Conservation (phyloP, 2,888 invertebrate genomes). For the Nezara viridula region DNA sequence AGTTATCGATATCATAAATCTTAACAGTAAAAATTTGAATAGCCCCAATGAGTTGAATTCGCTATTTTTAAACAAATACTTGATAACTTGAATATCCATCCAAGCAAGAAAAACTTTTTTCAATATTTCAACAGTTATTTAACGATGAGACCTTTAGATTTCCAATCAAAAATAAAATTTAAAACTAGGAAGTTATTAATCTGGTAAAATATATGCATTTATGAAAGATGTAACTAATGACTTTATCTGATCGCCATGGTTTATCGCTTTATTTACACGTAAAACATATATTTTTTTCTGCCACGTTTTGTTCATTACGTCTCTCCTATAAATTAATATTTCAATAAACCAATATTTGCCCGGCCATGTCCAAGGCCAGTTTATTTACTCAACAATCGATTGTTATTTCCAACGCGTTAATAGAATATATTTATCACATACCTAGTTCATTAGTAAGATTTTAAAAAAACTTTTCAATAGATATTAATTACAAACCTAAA, state of each 20-base stretch:
- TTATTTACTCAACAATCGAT: conserved; percentile 18
- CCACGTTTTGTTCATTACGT: background rate
- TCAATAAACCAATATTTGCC: conserved; percentile 5
- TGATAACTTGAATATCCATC: too few relatives aligned
- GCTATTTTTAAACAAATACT: too few relatives aligned
- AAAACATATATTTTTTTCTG: background rate
- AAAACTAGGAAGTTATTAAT: background rate
- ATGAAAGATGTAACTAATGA: background rate
- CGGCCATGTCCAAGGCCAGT: background rate
- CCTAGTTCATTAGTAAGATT: background rate
- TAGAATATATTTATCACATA: background rate
- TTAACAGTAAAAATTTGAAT: too few relatives aligned
- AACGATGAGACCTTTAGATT: too few relatives aligned
- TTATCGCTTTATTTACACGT: background rate
- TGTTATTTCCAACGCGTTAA: background rate
- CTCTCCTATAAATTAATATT: conserved; percentile 2
- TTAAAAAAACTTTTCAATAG: background rate
- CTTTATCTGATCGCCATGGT: background rate
- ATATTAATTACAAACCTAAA: too few relatives aligned
- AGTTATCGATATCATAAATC: too few relatives aligned
- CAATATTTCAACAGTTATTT: too few relatives aligned
- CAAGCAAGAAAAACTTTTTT: too few relatives aligned
- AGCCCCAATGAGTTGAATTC: too few relatives aligned
- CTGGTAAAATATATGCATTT: background rate
- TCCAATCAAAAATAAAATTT: too few relatives aligned